Evolutionary conservation across 2,113 vertebrate genomes (phyloP), one percentile per base, ranked within the genome.

Genomic region (Loxodonta africana): DNA sequence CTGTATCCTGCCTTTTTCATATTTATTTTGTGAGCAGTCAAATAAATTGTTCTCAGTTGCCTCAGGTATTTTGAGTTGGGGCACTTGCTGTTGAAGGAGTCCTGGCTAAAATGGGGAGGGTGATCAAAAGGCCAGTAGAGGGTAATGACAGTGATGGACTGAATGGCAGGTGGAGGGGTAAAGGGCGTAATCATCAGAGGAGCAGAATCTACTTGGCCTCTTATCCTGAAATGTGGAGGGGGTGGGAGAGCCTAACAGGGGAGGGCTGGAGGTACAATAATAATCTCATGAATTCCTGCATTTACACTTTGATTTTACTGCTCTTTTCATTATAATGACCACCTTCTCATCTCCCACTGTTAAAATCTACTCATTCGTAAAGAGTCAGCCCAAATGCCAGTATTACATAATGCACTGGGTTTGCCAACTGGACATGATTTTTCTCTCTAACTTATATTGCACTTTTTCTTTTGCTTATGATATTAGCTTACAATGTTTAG

Each of bases 361-460:
- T 83, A 78, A 89, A 92, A 74, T 30, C 65, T 69, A 53, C 25
- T 46, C 21, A 81, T 84, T 14, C 41, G 51, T 65, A 80, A 89
- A 85, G 25, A 48, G 4, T 74, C 4, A 28, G 41, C 25, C 76
- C 17, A 69, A 76, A 90, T 74, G 76, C 25, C 2, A 30, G 1
- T 77, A 88, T 90, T 77, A 48, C 1, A 46, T 63, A 92, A 69
- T 71, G 41, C 69, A 74, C 83, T 82, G 14, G 25, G 12, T 51
- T 78, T 74, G 33, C n/a, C 53, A 17, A 26, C 80, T 90, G 77
- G 48, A 92, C 87, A 57, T 76, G n/a, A n/a, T 63, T 91, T 94
- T 9, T 87, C 28, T 78, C 65, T 76, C 44, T 87, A n/a, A 28
- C 4, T 84, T n/a, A 37, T 51, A 73, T 15, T 69, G 14, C 0